Evolutionary conservation across 2,113 vertebrate species (phyloP).

Genomic region (Philantomba maxwellii): DNA sequence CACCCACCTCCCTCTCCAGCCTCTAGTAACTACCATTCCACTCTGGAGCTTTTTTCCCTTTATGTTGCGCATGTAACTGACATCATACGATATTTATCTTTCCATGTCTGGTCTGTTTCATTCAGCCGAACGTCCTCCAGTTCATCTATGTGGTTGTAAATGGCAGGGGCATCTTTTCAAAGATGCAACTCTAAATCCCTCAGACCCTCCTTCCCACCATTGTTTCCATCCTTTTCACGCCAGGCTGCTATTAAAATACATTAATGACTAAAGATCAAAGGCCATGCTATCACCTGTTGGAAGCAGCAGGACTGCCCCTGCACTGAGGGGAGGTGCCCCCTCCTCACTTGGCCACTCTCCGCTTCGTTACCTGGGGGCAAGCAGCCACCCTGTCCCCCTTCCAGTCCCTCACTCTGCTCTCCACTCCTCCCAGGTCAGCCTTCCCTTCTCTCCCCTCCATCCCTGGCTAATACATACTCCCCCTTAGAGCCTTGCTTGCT

Average conservation of each 20-base stretch:
- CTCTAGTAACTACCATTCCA: neutral
- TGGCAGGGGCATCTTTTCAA: neutral
- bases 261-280: neutral
- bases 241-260: neutral
- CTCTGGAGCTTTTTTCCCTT: neutral
- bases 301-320: neutral
- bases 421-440: neutral
- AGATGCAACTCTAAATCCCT: neutral
- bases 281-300: no score
- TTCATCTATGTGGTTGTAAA: no score
- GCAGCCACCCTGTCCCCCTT: neutral
- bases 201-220: neutral
- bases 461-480: no score
- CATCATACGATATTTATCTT: neutral
- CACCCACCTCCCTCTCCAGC: accelerated
- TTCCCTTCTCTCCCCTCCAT: neutral
- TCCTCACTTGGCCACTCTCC: no score
- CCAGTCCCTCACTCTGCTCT: neutral
- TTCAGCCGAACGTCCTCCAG: neutral
- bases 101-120: neutral
- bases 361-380: accelerated
- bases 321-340: no score
- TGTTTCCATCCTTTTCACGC: neutral
- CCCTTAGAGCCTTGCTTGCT: neutral
- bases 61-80: neutral